Base-by-base conservation (phyloP, 2,113 vertebrate genomes). In the Corythoichthys haematopterus region DNA sequence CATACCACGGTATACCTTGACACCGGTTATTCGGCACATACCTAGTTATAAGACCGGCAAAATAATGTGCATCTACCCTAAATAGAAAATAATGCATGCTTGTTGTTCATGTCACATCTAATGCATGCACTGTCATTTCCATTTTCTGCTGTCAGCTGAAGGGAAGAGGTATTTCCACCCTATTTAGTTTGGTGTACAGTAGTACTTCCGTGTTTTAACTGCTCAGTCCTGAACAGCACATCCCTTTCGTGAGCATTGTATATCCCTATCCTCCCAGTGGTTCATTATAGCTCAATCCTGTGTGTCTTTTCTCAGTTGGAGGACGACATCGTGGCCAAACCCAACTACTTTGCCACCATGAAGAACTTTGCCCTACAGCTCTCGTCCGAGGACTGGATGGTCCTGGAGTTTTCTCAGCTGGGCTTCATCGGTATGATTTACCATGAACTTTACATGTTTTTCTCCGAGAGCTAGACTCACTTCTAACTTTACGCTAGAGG, bases 281-380 rank as follows among this genome's bases (percentile, higher is more conserved):
- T 28, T 28, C 20, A 28, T 28, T 28, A 28, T 28, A 28, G 20
- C 7, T 36, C 14, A 7, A 62, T 46, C 51, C 0, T 68, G 13
- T 64, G 15, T 51, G 13, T 43, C 1, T 28, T 64, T 10, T 56
- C 55, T 20, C 79, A 99, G 97, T 92, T 99, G 88, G 97, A 99
- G 91, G 97, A 99, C 76, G 97, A 99, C 88, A 99, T 99, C 65
- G 94, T 99, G 88, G 97, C 96, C 85, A 99, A 99, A 81, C 95
- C 96, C 77, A 98, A 98, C 94, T 99, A 98, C 88, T 99, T 99
- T 90, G 95, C 94, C 87, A 99, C 95, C 16, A 99, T 99, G 93
- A 99, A 98, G 89, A 99, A 99, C 88, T 99, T 99, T 90, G 97
- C 96, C 16, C 92, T 98, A 88, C 97, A 99, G 87, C 94, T 99